Evolutionary conservation across 2,113 vertebrate genomes (phyloP), one percentile per base, ranked within the genome.

Genomic region (Zosterops pallidus): DNA sequence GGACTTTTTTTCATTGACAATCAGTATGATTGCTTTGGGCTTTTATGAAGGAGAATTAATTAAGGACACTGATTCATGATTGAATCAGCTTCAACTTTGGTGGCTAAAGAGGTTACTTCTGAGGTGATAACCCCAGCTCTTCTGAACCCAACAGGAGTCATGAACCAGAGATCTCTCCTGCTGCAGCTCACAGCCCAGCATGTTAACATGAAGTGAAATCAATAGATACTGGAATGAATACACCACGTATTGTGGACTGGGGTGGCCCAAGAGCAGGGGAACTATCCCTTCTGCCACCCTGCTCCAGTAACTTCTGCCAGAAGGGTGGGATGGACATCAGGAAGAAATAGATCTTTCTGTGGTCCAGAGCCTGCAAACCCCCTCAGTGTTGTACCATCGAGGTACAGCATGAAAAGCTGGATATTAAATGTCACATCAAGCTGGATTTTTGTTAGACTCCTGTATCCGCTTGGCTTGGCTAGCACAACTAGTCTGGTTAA

Each of bases 41-140:
- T 95, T 83, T 90, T 86, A 92, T 83, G 80, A 88, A 70, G 47
- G 35, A 59, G 35, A 93, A 94, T 94, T 93, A 92, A 93, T 95
- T 96, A 90, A 83, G 35, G 52, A 5, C 4, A 2, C 79, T n/a
- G 55, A 90, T 93, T 93, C 88, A 55, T 28, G 68, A 78, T 29
- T 90, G 76, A 95, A 96, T 89, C 75, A 63, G 83, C 60, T 92
- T 88, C 80, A 92, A 12, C 89, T 83, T 74, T 74, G 76, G 83
- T 93, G 79, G 92, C 76, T 92, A 62, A 93, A 92, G 75, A 93
- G 62, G 63, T 94, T 92, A 76, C 53, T 64, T 42, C 53, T 41
- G 70, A 85, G 95, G 85, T 77, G 85, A 80, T 77, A 92, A 93
- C 92, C 79, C 41, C 55, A 42, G 88, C 46, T 90, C 46, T 90